Conservation (phyloP, 2,888 invertebrate genomes). For the Drosophila phalerata region DNA sequence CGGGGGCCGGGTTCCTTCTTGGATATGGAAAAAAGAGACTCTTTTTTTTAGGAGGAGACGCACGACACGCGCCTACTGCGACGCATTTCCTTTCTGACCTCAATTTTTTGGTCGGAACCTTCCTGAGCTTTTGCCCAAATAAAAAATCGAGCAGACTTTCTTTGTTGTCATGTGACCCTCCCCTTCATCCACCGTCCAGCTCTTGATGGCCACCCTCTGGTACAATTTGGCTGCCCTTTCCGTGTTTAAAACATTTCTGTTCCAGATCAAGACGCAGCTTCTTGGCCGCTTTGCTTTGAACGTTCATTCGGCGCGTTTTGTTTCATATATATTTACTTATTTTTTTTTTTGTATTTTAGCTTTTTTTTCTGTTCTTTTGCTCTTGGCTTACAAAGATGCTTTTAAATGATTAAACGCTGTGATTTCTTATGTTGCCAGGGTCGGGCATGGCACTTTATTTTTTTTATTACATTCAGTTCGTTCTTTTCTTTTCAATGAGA, state of each 20-base stretch:
- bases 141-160: constrained; percentile 38
- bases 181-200: neutral
- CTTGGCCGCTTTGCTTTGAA: constrained; percentile 54
- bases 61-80: constrained; percentile 68
- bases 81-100: constrained; percentile 72
- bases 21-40: neutral
- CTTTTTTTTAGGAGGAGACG: constrained; percentile 23
- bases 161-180: constrained; percentile 40
- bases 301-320: constrained; percentile 63
- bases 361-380: constrained; percentile 32
- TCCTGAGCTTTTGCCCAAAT: constrained; percentile 21
- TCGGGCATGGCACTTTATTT: constrained; percentile 39
- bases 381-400: constrained; percentile 71
- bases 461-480: constrained; percentile 45
- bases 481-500: constrained; percentile 31
- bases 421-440: constrained; percentile 66
- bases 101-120: constrained; percentile 55
- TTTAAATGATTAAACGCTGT: constrained; percentile 78
- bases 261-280: constrained; percentile 60
- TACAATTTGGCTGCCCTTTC: constrained; percentile 40
- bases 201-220: constrained; percentile 25
- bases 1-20: constrained; percentile 13
- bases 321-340: constrained; percentile 37
- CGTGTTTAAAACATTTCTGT: constrained; percentile 50
- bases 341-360: constrained; percentile 27